Base-by-base conservation (phyloP, 2,888 invertebrate genomes). In the Hirtodrosophila alboralis region DNA sequence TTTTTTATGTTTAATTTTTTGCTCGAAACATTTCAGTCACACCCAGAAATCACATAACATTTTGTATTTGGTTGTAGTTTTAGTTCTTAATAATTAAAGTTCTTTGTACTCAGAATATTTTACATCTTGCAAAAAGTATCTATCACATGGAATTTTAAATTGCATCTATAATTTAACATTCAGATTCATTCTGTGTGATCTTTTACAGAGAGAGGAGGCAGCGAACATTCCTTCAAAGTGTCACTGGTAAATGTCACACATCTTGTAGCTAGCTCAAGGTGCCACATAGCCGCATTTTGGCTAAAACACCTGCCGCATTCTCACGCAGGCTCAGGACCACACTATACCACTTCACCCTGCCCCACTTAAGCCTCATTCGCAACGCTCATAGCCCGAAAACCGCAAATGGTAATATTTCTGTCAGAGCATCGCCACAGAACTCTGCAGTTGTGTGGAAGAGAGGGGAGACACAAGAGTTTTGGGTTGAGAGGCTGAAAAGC, bases 381-480 rank as follows among this genome's bases (percentile, higher is more conserved):
- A 26, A 62, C 43, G 38, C 63, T 70, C 45, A 28, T 41, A 48
- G 60, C 60, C 53, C 40, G 16, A 43, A 67, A 66, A 74, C 87
- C 81, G 63, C 81, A 86, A 87, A 83, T 86, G 81, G 76, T 83
- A 79, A 83, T 83, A 83, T 75, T 87, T 87, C 86, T 83, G 86
- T 86, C 87, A 87, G 77, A 69, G 58, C 54, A 51, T 28, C 21
- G 57, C 56, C 36, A 45, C 45, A 62, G 33, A 59, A 43, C 36
- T 33, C 30, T 34, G 28, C 51, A 9, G 36, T 4, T 13, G 23
- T 4, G 16, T n/a, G n/a, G n/a, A n/a, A n/a, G 12, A n/a, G 13
- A 5, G 9, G 26, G 30, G 9, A 9, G 27, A 12, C 21, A 36
- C 34, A 69, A 61, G 73, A 56, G 48, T 45, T 56, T 30, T 23